A percentile compares a stretch with the other conserved stretches of the same genome.
Evolutionary conservation across 2,888 invertebrate species (phyloP).

Genomic region (Catonia carolina): DNA sequence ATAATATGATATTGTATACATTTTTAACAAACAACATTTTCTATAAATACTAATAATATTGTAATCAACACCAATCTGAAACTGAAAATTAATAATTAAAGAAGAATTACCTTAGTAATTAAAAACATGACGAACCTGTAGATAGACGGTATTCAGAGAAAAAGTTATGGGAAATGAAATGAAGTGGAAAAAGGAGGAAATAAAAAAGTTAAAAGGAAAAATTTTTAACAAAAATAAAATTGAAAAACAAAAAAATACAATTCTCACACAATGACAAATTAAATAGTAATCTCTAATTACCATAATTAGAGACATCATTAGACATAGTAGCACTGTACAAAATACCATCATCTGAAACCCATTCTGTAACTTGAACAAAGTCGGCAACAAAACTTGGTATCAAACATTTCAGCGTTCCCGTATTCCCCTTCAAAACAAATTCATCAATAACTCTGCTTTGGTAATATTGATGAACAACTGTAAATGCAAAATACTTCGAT

Average conservation of each 20-base stretch:
- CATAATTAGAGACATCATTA: slow-evolving; percentile 43
- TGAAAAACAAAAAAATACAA: slow-evolving; percentile 9
- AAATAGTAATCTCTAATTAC: background rate
- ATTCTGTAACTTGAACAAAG: slow-evolving; percentile 76
- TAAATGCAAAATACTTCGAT: slow-evolving; percentile 46
- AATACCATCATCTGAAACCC: slow-evolving; percentile 66
- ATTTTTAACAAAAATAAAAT: background rate
- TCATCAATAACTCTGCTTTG: slow-evolving; percentile 89
- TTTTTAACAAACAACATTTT: no score
- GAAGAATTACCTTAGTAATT: no score
- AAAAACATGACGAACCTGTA: no score
- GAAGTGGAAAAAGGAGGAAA: no score
- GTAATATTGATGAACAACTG: slow-evolving; percentile 87
- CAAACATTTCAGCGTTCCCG: slow-evolving; percentile 87
- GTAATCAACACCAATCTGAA: no score
- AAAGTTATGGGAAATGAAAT: no score
- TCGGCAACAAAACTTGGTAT: slow-evolving; percentile 90
- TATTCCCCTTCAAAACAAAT: slow-evolving; percentile 83
- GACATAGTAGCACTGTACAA: slow-evolving; percentile 36
- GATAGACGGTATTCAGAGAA: no score
- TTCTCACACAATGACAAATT: background rate
- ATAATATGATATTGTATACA: no score
- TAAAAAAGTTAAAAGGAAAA: no score
- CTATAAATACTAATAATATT: no score
- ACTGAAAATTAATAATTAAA: no score